Base-by-base conservation (phyloP, 64 coral and sea anemone species). In the Montipora efflorescens region DNA sequence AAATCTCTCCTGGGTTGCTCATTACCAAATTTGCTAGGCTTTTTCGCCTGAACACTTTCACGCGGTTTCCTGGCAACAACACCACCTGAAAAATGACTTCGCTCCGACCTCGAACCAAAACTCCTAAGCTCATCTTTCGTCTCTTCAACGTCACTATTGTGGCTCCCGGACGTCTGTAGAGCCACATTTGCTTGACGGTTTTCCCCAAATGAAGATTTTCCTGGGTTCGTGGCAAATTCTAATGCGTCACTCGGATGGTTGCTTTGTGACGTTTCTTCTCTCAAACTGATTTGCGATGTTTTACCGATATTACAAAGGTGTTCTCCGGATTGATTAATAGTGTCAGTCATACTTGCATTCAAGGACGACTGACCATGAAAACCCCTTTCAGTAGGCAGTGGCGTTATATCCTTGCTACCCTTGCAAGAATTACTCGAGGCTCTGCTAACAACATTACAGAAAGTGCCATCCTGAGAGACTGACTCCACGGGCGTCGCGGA, bases 1-100 rank as follows among this genome's bases (percentile, higher is more conserved):
- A 82, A 67, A 78, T 92, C 96, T 43, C 36, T 62, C 20, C 73
- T 91, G 7, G 68, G 70, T 78, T 64, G 66, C 9, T 87, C 74
- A 19, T 0, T 88, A 49, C 5, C 16, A 7, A 36, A 21, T 22
- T 88, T 14, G 23, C 36, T 36, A 36, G 36, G 36, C 36, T 36
- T 75, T 49, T 14, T 5, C 10, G 11, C 15, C 45, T 59, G 53
- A 16, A 64, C 14, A 4, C 4, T 12, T 11, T 14, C 61, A 4
- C 4, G 14, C 14, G 61, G 14, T 64, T 64, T 3, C 61, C 52
- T 10, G 52, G 6, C 0, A 12, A 12, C 13, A 64, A 18, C 11
- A 1, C 61, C 61, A 4, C 13, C 9, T 12, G 61, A 3, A n/a
- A n/a, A 13, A 48, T 1, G 4, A 84, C 81, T 18, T 8, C 0